Conservation (phyloP, 2,797 vertebrate genomes). For the Glossophaga mutica region DNA sequence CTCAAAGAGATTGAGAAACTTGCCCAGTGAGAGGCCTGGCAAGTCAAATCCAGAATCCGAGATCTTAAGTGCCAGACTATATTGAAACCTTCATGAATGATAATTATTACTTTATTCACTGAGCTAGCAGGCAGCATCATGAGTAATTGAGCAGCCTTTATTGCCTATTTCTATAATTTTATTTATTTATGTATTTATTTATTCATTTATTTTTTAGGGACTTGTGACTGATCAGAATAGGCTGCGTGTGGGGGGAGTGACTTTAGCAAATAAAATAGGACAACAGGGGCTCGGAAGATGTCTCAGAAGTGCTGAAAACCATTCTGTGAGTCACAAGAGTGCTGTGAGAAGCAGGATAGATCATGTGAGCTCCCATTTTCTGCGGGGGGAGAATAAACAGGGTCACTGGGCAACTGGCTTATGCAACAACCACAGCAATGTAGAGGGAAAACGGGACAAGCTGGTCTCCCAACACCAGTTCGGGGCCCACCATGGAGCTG, state of each 20-base stretch:
- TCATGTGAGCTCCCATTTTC: not conserved
- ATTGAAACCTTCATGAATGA: not conserved
- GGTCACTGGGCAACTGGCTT: too few relatives aligned
- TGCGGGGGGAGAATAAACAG: not conserved
- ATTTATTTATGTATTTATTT: not conserved
- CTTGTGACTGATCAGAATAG: not conserved
- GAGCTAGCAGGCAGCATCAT: not conserved
- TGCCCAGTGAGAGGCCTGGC: not conserved
- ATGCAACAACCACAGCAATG: rapidly evolving
- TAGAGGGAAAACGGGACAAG: not conserved
- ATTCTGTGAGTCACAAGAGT: not conserved
- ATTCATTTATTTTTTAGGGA: not conserved
- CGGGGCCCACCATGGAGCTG: rapidly evolving
- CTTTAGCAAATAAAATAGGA: not conserved
- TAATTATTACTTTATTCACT: not conserved
- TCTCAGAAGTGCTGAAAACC: not conserved
- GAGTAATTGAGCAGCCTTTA: not conserved
- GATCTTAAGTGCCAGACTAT: not conserved
- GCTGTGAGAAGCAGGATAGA: not conserved
- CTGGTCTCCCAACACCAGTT: not conserved
- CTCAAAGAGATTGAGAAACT: not conserved
- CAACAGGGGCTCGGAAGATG: rapidly evolving
- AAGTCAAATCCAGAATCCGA: not conserved
- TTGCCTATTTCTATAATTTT: not conserved
- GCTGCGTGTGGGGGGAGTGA: not conserved